Percentiles rank a stretch among this genome's conserved stretches.
These are phyloP conservation scores for Tridacna gigas DNA, from an alignment of 2,888 invertebrate species.

Conservation along the genomic window DNA sequence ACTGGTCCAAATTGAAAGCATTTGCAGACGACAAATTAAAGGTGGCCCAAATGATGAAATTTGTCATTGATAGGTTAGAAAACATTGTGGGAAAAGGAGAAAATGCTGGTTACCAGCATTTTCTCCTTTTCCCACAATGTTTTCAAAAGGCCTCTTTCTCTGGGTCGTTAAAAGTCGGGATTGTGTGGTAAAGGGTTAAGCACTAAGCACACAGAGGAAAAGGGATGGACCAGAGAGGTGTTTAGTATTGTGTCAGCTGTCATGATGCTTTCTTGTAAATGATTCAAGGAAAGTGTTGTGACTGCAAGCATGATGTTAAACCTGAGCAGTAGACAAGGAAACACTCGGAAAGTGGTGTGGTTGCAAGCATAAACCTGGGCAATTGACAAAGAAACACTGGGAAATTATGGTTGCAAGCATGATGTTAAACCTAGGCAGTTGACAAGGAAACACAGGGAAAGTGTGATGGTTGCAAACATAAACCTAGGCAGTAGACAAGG, in stretches of 20 bases:
- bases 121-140: neutral
- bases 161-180: no score
- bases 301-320: slow-evolving; percentile 57
- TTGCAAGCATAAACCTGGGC: no score
- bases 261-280: slow-evolving; percentile 80
- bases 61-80: no score
- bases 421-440: neutral
- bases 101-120: neutral
- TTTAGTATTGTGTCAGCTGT: slow-evolving; percentile 73
- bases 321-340: neutral
- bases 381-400: neutral
- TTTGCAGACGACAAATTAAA: no score
- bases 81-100: neutral
- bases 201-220: neutral
- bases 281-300: slow-evolving; percentile 66
- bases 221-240: neutral
- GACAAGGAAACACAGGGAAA: neutral
- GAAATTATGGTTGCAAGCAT: neutral
- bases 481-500: no score
- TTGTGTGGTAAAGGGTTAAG: neutral
- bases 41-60: no score
- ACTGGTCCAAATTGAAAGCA: no score
- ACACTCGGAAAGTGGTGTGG: neutral
- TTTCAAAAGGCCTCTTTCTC: no score
- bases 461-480: no score